phyloP scores from a whole-genome alignment of 1,140 invertebrate genomes.

The Apis laboriosa region DNA sequence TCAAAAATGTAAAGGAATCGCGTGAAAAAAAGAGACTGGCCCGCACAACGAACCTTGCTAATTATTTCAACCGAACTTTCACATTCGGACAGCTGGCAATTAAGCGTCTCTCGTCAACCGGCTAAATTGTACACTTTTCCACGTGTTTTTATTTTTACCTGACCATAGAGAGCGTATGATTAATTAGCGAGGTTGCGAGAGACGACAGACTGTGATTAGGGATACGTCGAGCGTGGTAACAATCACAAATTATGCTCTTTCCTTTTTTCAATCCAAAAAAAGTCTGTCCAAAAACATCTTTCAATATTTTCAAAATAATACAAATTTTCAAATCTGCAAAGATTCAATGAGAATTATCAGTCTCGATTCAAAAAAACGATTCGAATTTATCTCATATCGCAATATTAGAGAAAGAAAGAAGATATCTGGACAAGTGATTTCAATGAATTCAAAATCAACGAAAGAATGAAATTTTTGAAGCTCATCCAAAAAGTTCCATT shows the following conservation, averaged over 20 bases:
- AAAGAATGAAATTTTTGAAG: no score
- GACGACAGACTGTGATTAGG: slow-evolving; percentile 27
- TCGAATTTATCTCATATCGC: no score
- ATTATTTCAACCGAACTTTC: slow-evolving; percentile 10
- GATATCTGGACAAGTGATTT: no score
- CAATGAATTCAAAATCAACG: no score
- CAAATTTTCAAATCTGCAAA: no score
- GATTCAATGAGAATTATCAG: no score
- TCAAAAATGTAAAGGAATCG: background rate
- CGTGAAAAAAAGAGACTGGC: background rate
- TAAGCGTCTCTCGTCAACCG: background rate
- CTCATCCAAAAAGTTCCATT: no score
- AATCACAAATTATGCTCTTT: slow-evolving; percentile 10
- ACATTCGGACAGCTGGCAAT: slow-evolving; percentile 1
- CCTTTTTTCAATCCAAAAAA: background rate
- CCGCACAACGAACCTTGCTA: background rate
- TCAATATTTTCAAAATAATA: no score
- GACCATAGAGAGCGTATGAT: slow-evolving; percentile 8
- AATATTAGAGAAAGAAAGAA: no score
- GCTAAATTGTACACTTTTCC: slow-evolving; percentile 2
- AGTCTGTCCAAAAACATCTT: no score
- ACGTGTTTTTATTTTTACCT: background rate
- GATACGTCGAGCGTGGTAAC: background rate
- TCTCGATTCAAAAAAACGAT: no score
- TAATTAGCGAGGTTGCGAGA: slow-evolving; percentile 13